Evolutionary conservation across 2,888 invertebrate genomes (phyloP).

Genomic region (Scrobipalpa costella): DNA sequence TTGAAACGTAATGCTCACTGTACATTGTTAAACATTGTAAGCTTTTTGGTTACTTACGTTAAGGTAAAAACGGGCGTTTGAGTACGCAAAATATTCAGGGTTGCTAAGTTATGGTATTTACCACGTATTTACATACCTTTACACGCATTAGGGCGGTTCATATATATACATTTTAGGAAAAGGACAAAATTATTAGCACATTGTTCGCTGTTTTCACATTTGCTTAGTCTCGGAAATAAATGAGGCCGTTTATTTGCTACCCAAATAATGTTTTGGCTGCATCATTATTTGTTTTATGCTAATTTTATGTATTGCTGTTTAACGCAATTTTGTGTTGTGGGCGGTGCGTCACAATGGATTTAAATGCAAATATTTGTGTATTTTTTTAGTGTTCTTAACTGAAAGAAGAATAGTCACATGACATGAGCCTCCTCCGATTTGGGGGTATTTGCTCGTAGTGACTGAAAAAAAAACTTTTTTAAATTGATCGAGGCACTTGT

Average conservation of each 20-base stretch:
- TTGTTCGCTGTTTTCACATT: slow-evolving; percentile 21
- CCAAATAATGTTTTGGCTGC: slow-evolving; percentile 27
- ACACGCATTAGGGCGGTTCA: background rate
- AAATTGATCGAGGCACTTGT: too few relatives aligned
- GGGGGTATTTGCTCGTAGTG: too few relatives aligned
- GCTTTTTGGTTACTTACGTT: background rate
- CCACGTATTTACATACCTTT: slow-evolving; percentile 10
- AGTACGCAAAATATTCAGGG: slow-evolving; percentile 9
- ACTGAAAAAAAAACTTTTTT: too few relatives aligned
- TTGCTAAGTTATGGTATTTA: slow-evolving; percentile 16
- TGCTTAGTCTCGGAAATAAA: slow-evolving; percentile 21
- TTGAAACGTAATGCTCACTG: background rate
- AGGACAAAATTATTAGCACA: slow-evolving; percentile 16
- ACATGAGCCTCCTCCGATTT: too few relatives aligned
- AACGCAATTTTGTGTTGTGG: too few relatives aligned
- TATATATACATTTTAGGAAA: background rate
- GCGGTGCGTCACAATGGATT: too few relatives aligned
- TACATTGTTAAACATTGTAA: background rate
- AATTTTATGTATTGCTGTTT: slow-evolving; percentile 23
- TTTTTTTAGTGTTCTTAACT: too few relatives aligned
- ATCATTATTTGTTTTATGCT: slow-evolving; percentile 31
- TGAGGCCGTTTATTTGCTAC: slow-evolving; percentile 26
- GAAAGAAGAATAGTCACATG: too few relatives aligned
- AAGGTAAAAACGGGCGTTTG: background rate
- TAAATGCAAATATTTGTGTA: too few relatives aligned